Percentiles rank a stretch among this genome's conserved stretches.
Evolutionary conservation across 2,113 vertebrate species (phyloP).

Genomic region (Sakesphorus luctuosus): DNA sequence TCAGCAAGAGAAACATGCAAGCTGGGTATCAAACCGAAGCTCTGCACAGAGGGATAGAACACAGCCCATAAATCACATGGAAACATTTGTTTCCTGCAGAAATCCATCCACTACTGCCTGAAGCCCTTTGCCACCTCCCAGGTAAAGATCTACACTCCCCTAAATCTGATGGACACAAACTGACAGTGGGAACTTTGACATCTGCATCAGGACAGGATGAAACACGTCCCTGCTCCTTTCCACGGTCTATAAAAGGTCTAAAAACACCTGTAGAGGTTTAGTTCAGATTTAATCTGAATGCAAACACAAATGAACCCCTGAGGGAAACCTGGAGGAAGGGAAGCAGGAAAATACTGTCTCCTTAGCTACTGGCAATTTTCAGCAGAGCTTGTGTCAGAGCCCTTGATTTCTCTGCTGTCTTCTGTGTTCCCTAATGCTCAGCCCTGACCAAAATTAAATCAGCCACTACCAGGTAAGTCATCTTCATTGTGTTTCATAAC

Average conservation of each 20-base stretch:
- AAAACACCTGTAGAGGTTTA: neutral
- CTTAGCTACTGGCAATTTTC: neutral
- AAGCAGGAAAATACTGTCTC: neutral
- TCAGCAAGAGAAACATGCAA: conserved; percentile 6
- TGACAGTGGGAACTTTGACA: neutral
- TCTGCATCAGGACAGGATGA: neutral
- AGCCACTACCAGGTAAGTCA: neutral
- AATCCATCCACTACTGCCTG: neutral
- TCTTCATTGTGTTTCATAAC: neutral
- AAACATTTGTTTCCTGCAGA: neutral
- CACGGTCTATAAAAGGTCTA: neutral
- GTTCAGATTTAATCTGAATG: neutral
- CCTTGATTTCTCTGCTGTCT: neutral
- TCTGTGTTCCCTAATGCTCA: neutral
- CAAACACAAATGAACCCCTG: neutral
- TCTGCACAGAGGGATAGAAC: neutral
- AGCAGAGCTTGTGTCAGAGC: neutral
- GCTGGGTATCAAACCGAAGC: neutral
- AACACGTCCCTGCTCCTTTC: neutral
- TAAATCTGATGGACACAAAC: neutral
- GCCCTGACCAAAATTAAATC: neutral
- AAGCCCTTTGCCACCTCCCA: neutral
- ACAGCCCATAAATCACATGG: neutral
- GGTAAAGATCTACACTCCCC: neutral
- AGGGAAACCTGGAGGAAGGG: neutral